Base-by-base conservation (phyloP, 2,888 invertebrate species). In the Hypolimnas misippus region DNA sequence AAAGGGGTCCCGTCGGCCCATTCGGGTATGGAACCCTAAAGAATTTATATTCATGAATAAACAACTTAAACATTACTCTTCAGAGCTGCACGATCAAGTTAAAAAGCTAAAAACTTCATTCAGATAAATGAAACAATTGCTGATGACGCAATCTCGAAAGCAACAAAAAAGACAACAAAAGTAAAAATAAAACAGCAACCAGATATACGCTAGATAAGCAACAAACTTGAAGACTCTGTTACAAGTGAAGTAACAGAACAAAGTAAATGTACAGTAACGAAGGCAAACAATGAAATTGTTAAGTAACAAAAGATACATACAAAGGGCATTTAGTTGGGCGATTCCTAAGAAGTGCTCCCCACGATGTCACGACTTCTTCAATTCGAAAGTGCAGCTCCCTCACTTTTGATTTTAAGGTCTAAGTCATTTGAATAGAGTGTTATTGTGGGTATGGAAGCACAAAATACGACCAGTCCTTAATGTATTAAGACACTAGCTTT, bases 261-360 rank as follows among this genome's bases (percentile, higher is more conserved):
- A 67, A 76, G 77, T 77, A 82, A 81, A 81, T 75, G 76, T 67
- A 55, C 66, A 72, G 65, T 77, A 82, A 81, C 79, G 78, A 81
- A 79, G 73, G 76, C 79, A 84, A 83, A 83, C 79, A 82, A 82
- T 79, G 78, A 80, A 80, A 81, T 79, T 82, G 77, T 80, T 79
- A 80, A 78, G 74, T 76, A 77, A 76, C 78, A 74, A 81, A 82
- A 76, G 80, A 76, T 79, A 82, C 78, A 82, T 78, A 79, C 76
- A 73, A 78, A 76, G 72, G 73, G 72, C 72, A 73, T 72, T 72
- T 70, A 77, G 73, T 70, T 70, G 67, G 68, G 58, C 69, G 67
- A 65, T 67, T 71, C 71, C 73, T 70, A 75, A 72, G 73, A 75
- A 63, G 59, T 60, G 57, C 62, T 59, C 67, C 69, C 67, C 63